Conservation (phyloP, 2,113 vertebrate species). For the Erpornis zantholeuca region DNA sequence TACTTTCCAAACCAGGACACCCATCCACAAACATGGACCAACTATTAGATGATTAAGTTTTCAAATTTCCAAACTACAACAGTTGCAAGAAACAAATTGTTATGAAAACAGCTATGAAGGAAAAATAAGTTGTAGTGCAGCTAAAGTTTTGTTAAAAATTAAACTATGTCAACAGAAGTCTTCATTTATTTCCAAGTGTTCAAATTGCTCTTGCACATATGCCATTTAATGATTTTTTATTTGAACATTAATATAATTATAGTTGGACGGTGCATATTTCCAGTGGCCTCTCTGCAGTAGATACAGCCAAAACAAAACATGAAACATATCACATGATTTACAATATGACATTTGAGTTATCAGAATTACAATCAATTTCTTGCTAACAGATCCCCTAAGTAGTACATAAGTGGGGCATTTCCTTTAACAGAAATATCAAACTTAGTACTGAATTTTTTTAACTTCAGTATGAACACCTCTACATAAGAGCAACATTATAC, state of each 20-base stretch:
- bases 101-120: neutral
- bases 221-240: slow-evolving; percentile 50
- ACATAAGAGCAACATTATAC: neutral
- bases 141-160: neutral
- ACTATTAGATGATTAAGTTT: neutral
- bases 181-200: neutral
- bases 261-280: slow-evolving; percentile 14
- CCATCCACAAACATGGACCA: neutral
- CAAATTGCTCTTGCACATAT: slow-evolving; percentile 36
- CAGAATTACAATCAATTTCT: slow-evolving; percentile 35
- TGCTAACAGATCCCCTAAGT: neutral
- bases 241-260: slow-evolving; percentile 64
- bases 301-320: slow-evolving; percentile 34
- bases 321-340: slow-evolving; percentile 27
- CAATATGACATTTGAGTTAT: neutral
- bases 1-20: too few relatives aligned
- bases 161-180: neutral
- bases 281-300: slow-evolving; percentile 33
- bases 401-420: neutral
- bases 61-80: neutral
- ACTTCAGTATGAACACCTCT: slow-evolving; percentile 19
- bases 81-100: neutral
- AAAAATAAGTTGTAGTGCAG: neutral
- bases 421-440: neutral
- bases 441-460: neutral